Evolutionary conservation across 2,797 vertebrate species (phyloP), one percentile per base, ranked within the genome.

Genomic region (Ctenochaetus hawaiiensis): DNA sequence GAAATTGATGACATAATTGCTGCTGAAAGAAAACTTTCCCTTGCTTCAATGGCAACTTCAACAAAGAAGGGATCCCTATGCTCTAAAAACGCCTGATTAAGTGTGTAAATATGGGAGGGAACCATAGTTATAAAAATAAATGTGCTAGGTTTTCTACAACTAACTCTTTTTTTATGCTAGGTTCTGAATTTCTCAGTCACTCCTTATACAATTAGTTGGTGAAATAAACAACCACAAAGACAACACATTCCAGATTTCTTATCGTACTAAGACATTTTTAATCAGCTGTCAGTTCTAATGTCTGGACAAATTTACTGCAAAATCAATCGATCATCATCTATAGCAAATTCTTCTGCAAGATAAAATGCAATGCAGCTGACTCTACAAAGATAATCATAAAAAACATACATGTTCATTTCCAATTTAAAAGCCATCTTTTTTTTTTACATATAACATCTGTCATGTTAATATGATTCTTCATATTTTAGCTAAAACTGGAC

Each of bases 241-340:
- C 30, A 37, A 54, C 49, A 37, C 20, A 64, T 41, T 64, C 16
- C 54, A 60, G 12, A 60, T 16, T 53, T 64, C 11, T 64, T 65
- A 60, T 66, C 54, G 47, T 70, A 60, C 61, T 70, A 71, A 80
- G 56, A 51, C 34, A 37, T 61, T 58, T 80, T 80, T 66, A 75
- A 54, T 64, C 26, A 67, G 54, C 78, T 65, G 60, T 75, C 54
- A 60, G 61, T 22, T 70, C 43, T 62, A 67, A 59, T 18, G 54
- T 18, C 37, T 51, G 54, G 34, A 66, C 18, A 51, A 26, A 52
- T 23, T 20, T 43, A 66, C 47, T 58, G 65, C 65, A 69, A 75
- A 58, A 59, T 68, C 70, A 45, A 43, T 34, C 37, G 8, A 20
- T 66, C 45, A 53, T 60, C n/a, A 63, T 56, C 43, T 56, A 58